Base-by-base conservation (phyloP, 2,888 invertebrate genomes). In the Falcaria lacertinaria region DNA sequence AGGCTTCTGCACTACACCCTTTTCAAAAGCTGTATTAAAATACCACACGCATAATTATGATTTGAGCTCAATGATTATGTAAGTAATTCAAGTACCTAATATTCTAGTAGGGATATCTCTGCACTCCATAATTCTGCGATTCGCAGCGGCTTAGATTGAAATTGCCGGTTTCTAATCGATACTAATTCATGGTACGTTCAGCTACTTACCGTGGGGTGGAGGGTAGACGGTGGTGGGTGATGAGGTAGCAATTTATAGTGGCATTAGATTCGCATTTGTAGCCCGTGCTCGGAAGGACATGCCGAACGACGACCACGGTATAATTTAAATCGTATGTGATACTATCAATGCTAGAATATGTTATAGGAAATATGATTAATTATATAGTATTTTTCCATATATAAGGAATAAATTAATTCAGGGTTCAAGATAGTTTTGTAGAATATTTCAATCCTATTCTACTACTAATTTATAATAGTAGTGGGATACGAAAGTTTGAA, bases 231-330 rank as follows among this genome's bases (percentile, higher is more conserved):
- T 47, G 57, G 57, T 59, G 60, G 51, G 70, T 64, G 70, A 68
- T 65, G 66, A 72, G 65, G 63, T 56, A 48, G 56, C 69, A 71
- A 84, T 84, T 84, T 82, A 84, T 82, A 64, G 75, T 50, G 64
- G 80, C 82, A 83, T 84, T 84, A 83, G 80, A 80, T 73, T 80
- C 81, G 68, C 82, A 76, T 80, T 80, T 80, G 74, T 69, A 74
- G 65, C 62, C 45, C 47, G 56, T 47, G 54, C 48, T 49, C 45
- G 48, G 50, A 48, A 59, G 64, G 68, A 71, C 67, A 68, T 66
- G 65, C 42, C 37, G 47, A 48, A 47, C 55, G 39, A 53, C 62
- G 48, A 49, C 47, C 49, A 51, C 52, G 43, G 45, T 49, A 28
- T 28, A 28, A 28, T 28, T 28, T 28, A 28, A 28, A 54, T 54